A percentile compares a stretch with the other conserved stretches of the same genome.
Evolutionary conservation across 2,113 vertebrate genomes (phyloP).

Genomic region (Pan paniscus): DNA sequence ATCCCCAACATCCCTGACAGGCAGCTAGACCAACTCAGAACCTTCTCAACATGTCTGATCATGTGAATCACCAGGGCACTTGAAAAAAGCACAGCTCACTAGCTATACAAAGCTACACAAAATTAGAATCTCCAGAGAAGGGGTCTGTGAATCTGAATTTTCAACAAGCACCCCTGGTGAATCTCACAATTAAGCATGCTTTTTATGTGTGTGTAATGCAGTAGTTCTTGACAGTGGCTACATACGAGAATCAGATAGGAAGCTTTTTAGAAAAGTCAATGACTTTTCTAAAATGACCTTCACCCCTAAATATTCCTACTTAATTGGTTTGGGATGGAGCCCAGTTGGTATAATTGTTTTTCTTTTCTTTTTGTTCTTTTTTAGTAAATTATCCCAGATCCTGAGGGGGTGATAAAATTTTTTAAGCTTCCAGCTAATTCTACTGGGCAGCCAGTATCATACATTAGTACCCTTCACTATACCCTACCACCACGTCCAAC

Average conservation of each 20-base stretch:
- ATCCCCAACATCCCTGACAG: neutral
- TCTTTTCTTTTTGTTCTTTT: no score
- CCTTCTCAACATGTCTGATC: neutral
- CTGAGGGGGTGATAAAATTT: no score
- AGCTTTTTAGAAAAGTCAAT: conserved; percentile 29
- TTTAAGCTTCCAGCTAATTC: conserved; percentile 38
- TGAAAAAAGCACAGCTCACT: neutral
- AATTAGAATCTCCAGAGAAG: neutral
- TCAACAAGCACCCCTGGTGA: neutral
- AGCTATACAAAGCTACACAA: neutral
- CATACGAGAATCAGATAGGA: neutral
- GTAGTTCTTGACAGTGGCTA: conserved; percentile 28
- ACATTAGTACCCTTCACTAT: neutral
- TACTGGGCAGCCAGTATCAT: neutral
- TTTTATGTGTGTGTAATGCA: neutral
- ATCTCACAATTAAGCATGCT: neutral
- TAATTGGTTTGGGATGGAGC: conserved; percentile 40
- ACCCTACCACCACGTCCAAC: no score
- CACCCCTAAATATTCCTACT: conserved; percentile 25
- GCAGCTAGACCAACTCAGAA: neutral
- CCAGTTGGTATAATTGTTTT: conserved; percentile 17
- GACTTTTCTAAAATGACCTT: neutral
- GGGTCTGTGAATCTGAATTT: neutral
- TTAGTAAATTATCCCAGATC: no score
- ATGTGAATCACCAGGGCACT: neutral